Percentiles rank a stretch among this genome's conserved stretches.
Evolutionary conservation across 2,888 invertebrate species (phyloP).

Genomic region (Byasa hedistus): DNA sequence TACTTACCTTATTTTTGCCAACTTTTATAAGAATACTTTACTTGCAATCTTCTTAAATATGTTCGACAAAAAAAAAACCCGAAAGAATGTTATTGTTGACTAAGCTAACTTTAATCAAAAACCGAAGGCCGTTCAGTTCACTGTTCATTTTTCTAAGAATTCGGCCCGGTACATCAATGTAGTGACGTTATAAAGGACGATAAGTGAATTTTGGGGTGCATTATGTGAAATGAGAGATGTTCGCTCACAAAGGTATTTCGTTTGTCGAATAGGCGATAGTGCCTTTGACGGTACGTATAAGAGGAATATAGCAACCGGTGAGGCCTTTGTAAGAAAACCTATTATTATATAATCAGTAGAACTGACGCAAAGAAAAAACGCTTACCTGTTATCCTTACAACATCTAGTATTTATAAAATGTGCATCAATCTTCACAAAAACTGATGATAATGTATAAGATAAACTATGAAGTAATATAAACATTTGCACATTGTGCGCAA

Average conservation of each 20-base stretch:
- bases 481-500: conserved; percentile 27
- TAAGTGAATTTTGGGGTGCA: conserved; percentile 19
- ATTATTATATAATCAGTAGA: not conserved
- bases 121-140: not conserved
- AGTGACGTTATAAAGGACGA: conserved; percentile 16
- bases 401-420: not conserved
- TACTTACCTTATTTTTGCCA: too few relatives aligned
- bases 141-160: conserved; percentile 19
- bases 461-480: conserved; percentile 16
- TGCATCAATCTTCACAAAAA: not conserved
- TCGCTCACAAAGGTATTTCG: conserved; percentile 19
- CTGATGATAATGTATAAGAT: not conserved
- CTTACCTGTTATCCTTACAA: not conserved
- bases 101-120: not conserved
- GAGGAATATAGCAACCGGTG: not conserved
- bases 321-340: conserved; percentile 6
- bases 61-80: not conserved
- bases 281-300: conserved; percentile 11
- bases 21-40: not conserved
- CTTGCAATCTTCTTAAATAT: not conserved
- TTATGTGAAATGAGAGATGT: conserved; percentile 24
- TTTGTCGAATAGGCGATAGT: conserved; percentile 8
- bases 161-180: conserved; percentile 9
- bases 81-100: conserved; percentile 16
- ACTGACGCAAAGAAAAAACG: not conserved